Conservation (phyloP, 2,113 vertebrate species). For the Rhadina sibilatrix region DNA sequence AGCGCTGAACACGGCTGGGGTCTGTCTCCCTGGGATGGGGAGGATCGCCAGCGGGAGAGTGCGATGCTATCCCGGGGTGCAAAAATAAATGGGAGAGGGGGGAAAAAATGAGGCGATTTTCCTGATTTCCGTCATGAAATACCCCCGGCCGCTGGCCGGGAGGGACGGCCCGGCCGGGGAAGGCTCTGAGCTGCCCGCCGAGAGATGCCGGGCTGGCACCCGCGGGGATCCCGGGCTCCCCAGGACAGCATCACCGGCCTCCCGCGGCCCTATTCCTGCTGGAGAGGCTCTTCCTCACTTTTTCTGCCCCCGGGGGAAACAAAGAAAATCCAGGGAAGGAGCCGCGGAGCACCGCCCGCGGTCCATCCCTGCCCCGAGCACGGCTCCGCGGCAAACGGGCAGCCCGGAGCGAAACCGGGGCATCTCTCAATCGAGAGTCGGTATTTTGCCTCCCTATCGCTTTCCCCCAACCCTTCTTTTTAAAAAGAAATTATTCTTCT, state of each 20-base stretch:
- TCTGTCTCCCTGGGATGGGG: background rate
- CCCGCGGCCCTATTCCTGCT: rapidly evolving
- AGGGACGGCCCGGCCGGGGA: conserved; percentile 8
- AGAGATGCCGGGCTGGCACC: background rate
- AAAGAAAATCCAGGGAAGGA: background rate
- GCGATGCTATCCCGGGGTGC: rapidly evolving
- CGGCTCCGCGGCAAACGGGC: background rate
- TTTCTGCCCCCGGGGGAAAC: rapidly evolving
- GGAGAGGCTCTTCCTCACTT: background rate
- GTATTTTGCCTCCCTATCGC: background rate
- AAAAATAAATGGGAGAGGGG: background rate
- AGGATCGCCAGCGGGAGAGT: rapidly evolving
- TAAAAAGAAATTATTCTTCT: background rate
- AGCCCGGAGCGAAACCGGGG: background rate
- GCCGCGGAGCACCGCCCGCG: background rate
- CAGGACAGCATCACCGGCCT: rapidly evolving
- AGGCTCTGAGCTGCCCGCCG: background rate
- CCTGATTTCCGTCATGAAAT: background rate
- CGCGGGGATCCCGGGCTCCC: background rate
- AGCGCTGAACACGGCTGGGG: rapidly evolving
- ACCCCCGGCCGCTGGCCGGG: background rate
- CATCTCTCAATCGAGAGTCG: too few species aligned
- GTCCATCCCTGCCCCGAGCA: background rate
- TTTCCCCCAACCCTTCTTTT: background rate
- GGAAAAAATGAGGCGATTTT: background rate